Evolutionary conservation across 2,113 vertebrate genomes (phyloP), one percentile per base, ranked within the genome.

Genomic region (Oncorhynchus masou): DNA sequence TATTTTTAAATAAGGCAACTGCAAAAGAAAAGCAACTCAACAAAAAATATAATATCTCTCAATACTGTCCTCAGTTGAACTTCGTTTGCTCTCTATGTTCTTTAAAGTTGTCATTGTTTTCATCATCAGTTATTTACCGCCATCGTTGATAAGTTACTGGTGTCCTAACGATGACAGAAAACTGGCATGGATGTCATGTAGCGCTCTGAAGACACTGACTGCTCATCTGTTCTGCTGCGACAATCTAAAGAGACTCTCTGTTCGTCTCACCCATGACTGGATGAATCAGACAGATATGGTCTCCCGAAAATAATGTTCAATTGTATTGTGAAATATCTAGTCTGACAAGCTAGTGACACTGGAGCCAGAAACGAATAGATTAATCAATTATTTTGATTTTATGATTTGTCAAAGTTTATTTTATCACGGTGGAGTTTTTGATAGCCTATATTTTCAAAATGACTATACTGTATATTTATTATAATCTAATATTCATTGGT

Each of bases 221-320:
- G 45, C 70, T 75, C 64, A 68, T 76, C 57, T 22, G 65, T 76
- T 76, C 75, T 70, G n/a, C 60, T 22, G 34, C 67, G 72, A 75
- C 69, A 64, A 39, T 54, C 59, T 76, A 70, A 82, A 79, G 74
- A 69, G 29, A 74, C 64, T 78, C 67, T 79, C 54, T 64, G 9
- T 49, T 70, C 59, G 13, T 39, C 60, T 24, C 31, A 57, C 68
- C 68, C 76, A 78, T 68, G 73, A 81, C 51, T 78, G 25, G 22
- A 68, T 49, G 22, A 72, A 59, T 49, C 59, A 34, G 15, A 7
- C 70, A 48, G 48, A 68, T 67, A 54, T 65, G 68, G 48, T 45
- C 66, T 19, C 13, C 22, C 5, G 51, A 74, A 67, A 78, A 74
- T 71, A 81, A 71, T 15, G 62, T 24, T 31, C 31, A 62, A 20